Conservation (phyloP, 2,888 invertebrate genomes). For the Aspidiotus destructor region DNA sequence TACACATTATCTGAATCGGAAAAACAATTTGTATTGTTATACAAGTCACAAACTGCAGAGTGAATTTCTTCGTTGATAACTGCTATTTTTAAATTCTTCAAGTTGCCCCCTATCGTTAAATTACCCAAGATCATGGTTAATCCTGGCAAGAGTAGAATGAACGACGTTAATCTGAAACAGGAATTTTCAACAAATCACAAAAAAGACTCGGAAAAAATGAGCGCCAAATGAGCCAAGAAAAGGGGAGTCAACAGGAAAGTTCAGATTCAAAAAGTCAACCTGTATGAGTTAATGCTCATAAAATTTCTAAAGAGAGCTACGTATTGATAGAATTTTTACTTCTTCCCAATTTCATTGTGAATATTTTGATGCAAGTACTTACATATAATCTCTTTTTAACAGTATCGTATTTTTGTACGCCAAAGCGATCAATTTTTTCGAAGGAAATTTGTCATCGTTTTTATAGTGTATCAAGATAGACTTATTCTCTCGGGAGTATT, state of each 20-base stretch:
- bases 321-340: too few species aligned
- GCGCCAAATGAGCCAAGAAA: too few species aligned
- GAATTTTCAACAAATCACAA: not conserved
- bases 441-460: not conserved
- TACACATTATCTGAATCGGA: not conserved
- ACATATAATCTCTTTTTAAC: not conserved
- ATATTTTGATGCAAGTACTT: not conserved
- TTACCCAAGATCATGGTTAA: not conserved
- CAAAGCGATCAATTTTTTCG: not conserved
- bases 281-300: too few species aligned
- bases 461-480: not conserved
- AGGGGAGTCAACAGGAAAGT: too few species aligned
- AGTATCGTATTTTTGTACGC: not conserved
- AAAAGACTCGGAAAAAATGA: too few species aligned
- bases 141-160: not conserved
- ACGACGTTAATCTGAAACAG: not conserved
- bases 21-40: not conserved
- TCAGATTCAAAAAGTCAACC: too few species aligned
- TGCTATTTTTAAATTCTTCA: constrained; percentile 6
- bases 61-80: constrained; percentile 9
- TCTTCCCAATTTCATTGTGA: too few species aligned
- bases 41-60: not conserved
- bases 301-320: not conserved
- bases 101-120: not conserved
- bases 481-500: not conserved